Evolutionary conservation across 2,113 vertebrate species (phyloP), one percentile per base, ranked within the genome.

Genomic region (Scopus umbretta): DNA sequence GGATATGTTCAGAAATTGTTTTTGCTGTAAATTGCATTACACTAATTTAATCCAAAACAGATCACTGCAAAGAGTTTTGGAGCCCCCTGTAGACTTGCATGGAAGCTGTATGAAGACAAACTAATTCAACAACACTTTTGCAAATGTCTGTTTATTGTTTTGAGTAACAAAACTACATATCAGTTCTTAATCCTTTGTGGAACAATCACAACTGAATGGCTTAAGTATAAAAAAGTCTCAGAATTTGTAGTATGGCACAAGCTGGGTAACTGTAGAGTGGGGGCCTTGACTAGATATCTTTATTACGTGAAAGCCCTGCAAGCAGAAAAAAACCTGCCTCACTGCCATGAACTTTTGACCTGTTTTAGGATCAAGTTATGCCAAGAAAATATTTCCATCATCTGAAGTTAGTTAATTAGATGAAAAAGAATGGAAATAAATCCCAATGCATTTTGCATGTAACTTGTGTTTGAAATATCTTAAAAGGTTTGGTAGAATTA

Each of bases 21-120:
- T 94, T 96, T 80, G 29, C 52, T 91, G 66, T 79, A 85, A 94
- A 96, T 94, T 68, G 3, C 66, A 75, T 92, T 91, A 79, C 36
- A 62, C 16, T 95, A 72, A 91, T 93, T 70, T 78, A 82, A 70
- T 93, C 29, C 49, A 63, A 82, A 95, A 30, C 47, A 89, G 73
- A 88, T 66, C 53, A n/a, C 61, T 85, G 40, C 42, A 61, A 80
- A 92, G 95, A 85, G 80, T 95, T 97, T 92, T 95, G 95, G 94
- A 97, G 94, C 91, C 94, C 83, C 40, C 91, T 94, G 49, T 84
- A 87, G 91, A 67, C 70, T 61, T 59, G 8, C n/a, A 36, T 56
- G 47, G 45, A 55, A 71, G n/a, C 56, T 75, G 11, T 88, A 13
- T 65, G 59, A 86, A 83, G 72, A 7, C 30, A n/a, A 26, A 40